These are phyloP conservation scores for Polyploca ridens DNA, from an alignment of 2,888 invertebrate species.

Conservation along the genomic window DNA sequence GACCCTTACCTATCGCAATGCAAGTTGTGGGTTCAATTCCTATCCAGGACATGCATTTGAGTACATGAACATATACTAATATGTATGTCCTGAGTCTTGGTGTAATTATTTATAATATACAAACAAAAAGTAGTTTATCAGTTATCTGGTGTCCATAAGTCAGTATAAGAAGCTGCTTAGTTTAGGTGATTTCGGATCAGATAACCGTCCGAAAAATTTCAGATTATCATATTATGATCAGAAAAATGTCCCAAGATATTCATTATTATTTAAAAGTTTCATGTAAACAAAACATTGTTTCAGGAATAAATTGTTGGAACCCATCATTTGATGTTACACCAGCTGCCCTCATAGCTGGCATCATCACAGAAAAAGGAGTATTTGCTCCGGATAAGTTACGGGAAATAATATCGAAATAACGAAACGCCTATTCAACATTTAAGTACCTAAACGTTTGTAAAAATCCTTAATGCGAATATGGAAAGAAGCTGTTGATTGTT, in stretches of 20 bases:
- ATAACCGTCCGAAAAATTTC: too few relatives aligned
- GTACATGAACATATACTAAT: too few relatives aligned
- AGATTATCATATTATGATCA: too few relatives aligned
- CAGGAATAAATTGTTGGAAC: slow-evolving; percentile 97
- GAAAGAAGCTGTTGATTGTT: slow-evolving; percentile 5
- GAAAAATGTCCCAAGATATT: slow-evolving; percentile 11
- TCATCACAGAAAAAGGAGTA: slow-evolving; percentile 97
- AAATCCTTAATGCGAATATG: slow-evolving; percentile 8
- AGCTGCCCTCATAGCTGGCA: slow-evolving; percentile 94
- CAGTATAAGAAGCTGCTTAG: too few relatives aligned
- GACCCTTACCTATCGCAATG: too few relatives aligned
- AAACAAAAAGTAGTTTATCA: too few relatives aligned
- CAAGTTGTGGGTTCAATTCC: too few relatives aligned
- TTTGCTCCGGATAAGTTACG: slow-evolving; percentile 85
- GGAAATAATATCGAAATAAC: slow-evolving; percentile 49
- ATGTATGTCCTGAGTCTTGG: too few relatives aligned
- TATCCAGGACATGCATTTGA: too few relatives aligned
- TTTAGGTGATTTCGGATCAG: too few relatives aligned
- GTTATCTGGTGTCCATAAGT: too few relatives aligned
- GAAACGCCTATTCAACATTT: slow-evolving; percentile 23
- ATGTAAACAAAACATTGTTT: slow-evolving; percentile 41
- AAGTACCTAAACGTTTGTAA: slow-evolving; percentile 7
- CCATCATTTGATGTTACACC: slow-evolving; percentile 99
- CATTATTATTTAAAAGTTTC: slow-evolving; percentile 8
- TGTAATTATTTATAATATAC: too few relatives aligned